Evolutionary conservation across 2,797 vertebrate genomes (phyloP).

Genomic region (Catostomus latipinnis): DNA sequence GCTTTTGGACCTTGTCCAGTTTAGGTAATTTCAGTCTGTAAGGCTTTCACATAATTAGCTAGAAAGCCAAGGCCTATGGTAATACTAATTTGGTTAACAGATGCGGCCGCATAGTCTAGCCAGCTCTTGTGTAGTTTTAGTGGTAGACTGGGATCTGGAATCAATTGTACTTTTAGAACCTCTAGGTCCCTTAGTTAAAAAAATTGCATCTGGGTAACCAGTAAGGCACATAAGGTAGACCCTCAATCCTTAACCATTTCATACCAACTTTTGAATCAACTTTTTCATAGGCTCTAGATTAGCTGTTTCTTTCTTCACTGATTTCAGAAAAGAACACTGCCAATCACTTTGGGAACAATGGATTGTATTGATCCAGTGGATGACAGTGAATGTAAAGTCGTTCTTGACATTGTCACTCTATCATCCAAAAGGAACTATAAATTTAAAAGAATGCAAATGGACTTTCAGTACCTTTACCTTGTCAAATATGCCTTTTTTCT

Average conservation of each 20-base stretch:
- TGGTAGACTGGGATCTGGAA: conserved; percentile 82
- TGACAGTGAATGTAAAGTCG: conserved; percentile 86
- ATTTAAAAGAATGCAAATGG: conserved; percentile 66
- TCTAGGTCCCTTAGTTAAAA: conserved; percentile 82
- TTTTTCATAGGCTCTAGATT: conserved; percentile 87
- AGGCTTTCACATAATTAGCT: conserved; percentile 81
- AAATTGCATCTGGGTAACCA: conserved; percentile 75
- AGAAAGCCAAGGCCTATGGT: conserved; percentile 66
- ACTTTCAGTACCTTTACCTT: too few relatives aligned
- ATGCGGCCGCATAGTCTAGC: conserved; percentile 81
- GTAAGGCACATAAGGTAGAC: conserved; percentile 80
- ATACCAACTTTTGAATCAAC: conserved; percentile 78
- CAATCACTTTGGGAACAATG: conserved; percentile 84
- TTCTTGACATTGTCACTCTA: conserved; percentile 87
- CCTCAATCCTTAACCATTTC: conserved; percentile 82
- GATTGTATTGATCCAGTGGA: conserved; percentile 83
- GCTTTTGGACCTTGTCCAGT: conserved; percentile 82
- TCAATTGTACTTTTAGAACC: conserved; percentile 78
- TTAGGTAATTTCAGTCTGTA: conserved; percentile 44
- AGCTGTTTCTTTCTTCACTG: conserved; percentile 81
- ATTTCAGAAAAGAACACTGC: conserved; percentile 85
- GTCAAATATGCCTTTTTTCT: too few relatives aligned
- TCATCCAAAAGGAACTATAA: conserved; percentile 86
- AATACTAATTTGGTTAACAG: conserved; percentile 77
- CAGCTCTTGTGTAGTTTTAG: conserved; percentile 86